Percentiles rank a stretch among this genome's conserved stretches.
Conservation (phyloP, 2,888 invertebrate species). For the Azorinus chamasolen region DNA sequence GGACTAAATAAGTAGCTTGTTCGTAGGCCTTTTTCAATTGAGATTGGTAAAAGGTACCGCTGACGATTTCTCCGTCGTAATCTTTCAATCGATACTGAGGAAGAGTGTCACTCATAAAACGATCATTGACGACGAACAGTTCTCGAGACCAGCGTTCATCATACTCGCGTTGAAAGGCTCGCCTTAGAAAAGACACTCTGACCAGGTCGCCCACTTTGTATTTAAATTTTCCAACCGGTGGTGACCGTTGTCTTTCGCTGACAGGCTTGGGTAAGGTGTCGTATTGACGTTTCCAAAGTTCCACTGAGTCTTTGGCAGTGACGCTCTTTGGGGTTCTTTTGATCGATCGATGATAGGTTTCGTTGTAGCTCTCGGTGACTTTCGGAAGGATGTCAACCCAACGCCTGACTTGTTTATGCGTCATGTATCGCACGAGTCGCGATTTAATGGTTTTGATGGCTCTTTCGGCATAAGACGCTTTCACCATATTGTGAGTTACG, state of each 20-base stretch:
- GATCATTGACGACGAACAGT: conserved; percentile 35
- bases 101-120: conserved; percentile 29
- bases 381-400: conserved; percentile 41
- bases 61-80: neutral
- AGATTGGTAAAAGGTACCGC: conserved; percentile 28
- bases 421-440: conserved; percentile 45
- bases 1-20: conserved; percentile 3
- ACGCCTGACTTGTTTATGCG: conserved; percentile 29
- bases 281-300: conserved; percentile 34
- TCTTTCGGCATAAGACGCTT: conserved; percentile 44
- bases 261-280: conserved; percentile 18
- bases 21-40: conserved; percentile 43
- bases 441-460: conserved; percentile 51
- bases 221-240: neutral
- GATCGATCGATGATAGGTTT: conserved; percentile 44
- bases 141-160: conserved; percentile 9
- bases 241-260: conserved; percentile 4
- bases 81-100: conserved; percentile 40
- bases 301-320: conserved; percentile 25
- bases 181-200: conserved; percentile 29
- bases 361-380: conserved; percentile 38
- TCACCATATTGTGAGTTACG: conserved; percentile 34
- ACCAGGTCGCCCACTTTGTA: conserved; percentile 47
- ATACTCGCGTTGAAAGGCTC: conserved; percentile 40
- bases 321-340: conserved; percentile 39